Base-by-base conservation (phyloP, 2,113 vertebrate genomes). In the Sturnira hondurensis region DNA sequence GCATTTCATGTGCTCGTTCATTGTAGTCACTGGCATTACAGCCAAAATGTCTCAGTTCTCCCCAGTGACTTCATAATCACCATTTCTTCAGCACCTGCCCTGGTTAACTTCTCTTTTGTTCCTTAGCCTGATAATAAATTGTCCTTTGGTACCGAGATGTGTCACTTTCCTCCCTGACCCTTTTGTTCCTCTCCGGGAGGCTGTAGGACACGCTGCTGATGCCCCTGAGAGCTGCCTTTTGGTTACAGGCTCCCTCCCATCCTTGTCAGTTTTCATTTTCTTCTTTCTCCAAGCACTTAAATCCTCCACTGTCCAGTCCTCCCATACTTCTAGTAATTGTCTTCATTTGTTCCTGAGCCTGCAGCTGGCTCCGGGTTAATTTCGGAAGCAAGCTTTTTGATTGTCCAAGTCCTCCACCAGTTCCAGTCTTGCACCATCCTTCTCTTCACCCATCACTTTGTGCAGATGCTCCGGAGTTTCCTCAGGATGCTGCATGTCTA, bases 31-130 rank as follows among this genome's bases (percentile, higher is more conserved):
- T 86, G 92, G 94, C 95, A 90, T 96, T 85, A 97, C 28, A 92
- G 95, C 92, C 95, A 93, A 96, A 85, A 80, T 65, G 86, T 78
- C 76, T 94, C 80, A 8, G 87, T 77, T 85, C 89, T 96, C 90
- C 95, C 92, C 85, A 65, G 90, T 92, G 96, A 95, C 87, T 96
- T 96, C 63, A 63, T 90, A 93, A 95, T 96, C 94, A 74, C 65
- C 3, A 12, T 86, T 91, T 81, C 91, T 74, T 71, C 91, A 91
- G 96, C 33, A 41, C n/a, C 33, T 78, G 91, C 86, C 83, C 56
- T 89, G 91, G 85, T 71, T 89, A 89, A n/a, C 56, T 82, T 88
- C 71, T 87, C 92, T 83, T 97, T 97, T 96, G 94, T 96, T 96
- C 84, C 76, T 93, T 26, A 76, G 77, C 77, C 73, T 95, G 81